Evolutionary conservation across 2,888 invertebrate species (phyloP).

Genomic region (Caenorhabditis becei): DNA sequence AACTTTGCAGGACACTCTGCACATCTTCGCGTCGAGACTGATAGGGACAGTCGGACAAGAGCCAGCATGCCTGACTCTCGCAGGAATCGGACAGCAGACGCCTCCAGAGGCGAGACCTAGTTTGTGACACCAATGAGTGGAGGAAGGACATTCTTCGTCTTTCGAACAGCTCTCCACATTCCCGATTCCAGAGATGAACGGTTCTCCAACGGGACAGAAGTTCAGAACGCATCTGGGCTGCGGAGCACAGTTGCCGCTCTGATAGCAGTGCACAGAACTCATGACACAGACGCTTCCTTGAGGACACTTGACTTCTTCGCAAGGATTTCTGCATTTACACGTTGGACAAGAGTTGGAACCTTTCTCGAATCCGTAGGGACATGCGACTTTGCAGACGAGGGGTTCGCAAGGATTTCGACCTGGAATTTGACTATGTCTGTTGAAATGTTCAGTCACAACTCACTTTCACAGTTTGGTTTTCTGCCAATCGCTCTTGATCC

Average conservation of each 20-base stretch:
- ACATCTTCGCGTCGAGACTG: constrained; percentile 55
- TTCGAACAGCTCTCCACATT: constrained; percentile 70
- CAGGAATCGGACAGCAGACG: constrained; percentile 72
- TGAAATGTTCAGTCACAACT: too few species aligned
- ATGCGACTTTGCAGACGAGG: constrained; percentile 64
- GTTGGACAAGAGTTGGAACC: constrained; percentile 74
- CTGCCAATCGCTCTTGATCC: constrained; percentile 65
- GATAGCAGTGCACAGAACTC: constrained; percentile 74
- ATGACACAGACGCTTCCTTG: constrained; percentile 74
- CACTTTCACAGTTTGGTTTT: constrained; percentile 69
- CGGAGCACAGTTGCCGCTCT: constrained; percentile 70
- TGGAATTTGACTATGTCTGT: too few species aligned
- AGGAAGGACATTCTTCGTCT: constrained; percentile 67
- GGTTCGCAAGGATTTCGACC: constrained; percentile 60
- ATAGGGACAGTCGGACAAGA: constrained; percentile 65
- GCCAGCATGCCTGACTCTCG: constrained; percentile 62
- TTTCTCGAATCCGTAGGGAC: constrained; percentile 71
- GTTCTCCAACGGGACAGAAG: constrained; percentile 73
- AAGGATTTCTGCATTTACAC: constrained; percentile 77
- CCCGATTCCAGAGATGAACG: constrained; percentile 65
- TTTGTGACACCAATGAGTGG: constrained; percentile 74
- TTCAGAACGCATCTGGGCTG: constrained; percentile 79
- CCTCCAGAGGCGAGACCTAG: constrained; percentile 72
- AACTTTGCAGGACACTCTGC: constrained; percentile 63
- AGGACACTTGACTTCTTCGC: constrained; percentile 72